Base-by-base conservation (phyloP, 2,113 vertebrate species). In the Tenrec ecaudatus region DNA sequence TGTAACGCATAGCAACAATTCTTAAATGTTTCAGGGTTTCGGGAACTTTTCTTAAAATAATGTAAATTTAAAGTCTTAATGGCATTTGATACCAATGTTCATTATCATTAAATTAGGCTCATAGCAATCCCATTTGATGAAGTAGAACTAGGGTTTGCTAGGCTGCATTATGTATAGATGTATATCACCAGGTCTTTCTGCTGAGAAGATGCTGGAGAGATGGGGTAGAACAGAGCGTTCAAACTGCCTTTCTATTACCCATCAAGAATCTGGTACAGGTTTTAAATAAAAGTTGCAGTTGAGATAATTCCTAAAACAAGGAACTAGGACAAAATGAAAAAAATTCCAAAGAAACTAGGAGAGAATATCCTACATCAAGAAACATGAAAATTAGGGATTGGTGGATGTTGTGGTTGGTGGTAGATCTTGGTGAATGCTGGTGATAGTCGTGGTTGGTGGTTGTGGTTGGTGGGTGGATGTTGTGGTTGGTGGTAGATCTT, bases 311-410 rank as follows among this genome's bases (percentile, higher is more conserved):
- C 60, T 62, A 6, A 62, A 62, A 62, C 22, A 40, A 91, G 16
- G 31, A 33, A 22, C 16, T 73, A 90, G 16, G 38, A 31, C 29
- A 90, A 75, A 29, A 31, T 23, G 5, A 3, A 57, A 91, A 87
- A 64, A 5, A 78, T 64, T 38, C 93, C 57, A n/a, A 68, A 95
- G 66, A 77, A 38, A 43, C 17, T 89, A 57, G n/a, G n/a, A 78
- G 27, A 64, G 20, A 91, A 92, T 57, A 58, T 2, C 33, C 29
- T 43, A 31, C 33, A 64, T 73, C 4, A 20, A 81, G 27, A 9
- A 62, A 40, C 23, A 38, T 23, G 9, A 92, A 90, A 23, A 10
- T 1, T 40, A 19, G 25, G 33, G 43, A 47, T 5, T 47, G 62
- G 22, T 40, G 62, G 23, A n/a, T n/a, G n/a, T n/a, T n/a, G n/a